These are phyloP conservation scores for Orussus abietinus DNA, from an alignment of 1,140 invertebrate genomes.

Conservation along the genomic window DNA sequence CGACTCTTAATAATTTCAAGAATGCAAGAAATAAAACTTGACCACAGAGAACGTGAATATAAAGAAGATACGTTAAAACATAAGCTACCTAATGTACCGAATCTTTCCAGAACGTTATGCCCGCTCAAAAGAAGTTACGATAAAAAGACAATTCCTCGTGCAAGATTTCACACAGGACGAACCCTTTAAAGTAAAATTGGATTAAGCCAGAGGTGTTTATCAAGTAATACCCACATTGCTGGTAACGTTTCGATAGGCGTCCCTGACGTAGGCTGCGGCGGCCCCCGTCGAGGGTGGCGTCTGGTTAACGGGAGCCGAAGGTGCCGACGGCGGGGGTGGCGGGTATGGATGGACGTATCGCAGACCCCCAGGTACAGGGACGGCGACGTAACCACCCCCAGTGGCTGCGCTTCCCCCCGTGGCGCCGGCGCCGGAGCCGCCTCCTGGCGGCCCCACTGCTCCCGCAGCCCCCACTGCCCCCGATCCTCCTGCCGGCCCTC, in stretches of 20 bases:
- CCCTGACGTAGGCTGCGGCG: constrained; percentile 37
- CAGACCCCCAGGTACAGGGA: constrained; percentile 39
- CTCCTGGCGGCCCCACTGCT: constrained; percentile 15
- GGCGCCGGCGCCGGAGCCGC: neutral
- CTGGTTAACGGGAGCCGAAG: constrained; percentile 39
- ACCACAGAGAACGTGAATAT: no score
- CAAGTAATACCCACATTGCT: constrained; percentile 46
- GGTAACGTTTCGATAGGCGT: constrained; percentile 43
- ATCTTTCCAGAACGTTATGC: no score
- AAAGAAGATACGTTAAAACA: no score
- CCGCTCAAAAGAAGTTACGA: no score
- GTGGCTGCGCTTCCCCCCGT: neutral
- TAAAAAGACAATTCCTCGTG: no score
- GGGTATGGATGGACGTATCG: constrained; percentile 49
- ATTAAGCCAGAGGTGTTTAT: no score
- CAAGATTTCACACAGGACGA: no score
- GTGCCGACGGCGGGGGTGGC: constrained; percentile 37
- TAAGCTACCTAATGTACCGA: no score
- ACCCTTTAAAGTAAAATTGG: no score
- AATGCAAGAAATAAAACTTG: no score
- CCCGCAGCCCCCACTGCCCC: constrained; percentile 13
- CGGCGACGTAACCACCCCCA: constrained; percentile 27
- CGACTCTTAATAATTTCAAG: no score
- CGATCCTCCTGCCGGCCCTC: constrained; percentile 25
- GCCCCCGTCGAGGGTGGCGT: constrained; percentile 38